Evolutionary conservation across 2,113 vertebrate genomes (phyloP).

Genomic region (Elgaria multicarinata): DNA sequence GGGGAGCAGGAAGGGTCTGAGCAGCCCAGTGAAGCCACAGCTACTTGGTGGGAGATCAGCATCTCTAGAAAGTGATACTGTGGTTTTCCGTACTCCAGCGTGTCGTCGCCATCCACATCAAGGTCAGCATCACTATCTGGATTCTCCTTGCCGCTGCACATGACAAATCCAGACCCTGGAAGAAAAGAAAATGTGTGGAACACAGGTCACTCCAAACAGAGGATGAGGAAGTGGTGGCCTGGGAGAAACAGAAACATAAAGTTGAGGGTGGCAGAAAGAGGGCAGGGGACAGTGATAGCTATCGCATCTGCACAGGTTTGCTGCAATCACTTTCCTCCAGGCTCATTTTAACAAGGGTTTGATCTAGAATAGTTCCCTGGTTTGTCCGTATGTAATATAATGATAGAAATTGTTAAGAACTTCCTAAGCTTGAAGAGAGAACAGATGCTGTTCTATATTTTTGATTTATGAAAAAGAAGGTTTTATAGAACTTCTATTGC

Average conservation of each 20-base stretch:
- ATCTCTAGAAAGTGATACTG: slow-evolving; percentile 91
- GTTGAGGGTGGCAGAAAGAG: no score
- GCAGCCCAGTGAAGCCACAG: neutral
- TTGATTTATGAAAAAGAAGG: neutral
- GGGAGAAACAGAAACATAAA: neutral
- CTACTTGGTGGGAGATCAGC: slow-evolving; percentile 3
- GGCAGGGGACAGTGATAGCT: neutral
- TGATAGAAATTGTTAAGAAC: neutral
- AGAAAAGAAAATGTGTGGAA: slow-evolving; percentile 37
- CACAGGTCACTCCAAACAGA: neutral
- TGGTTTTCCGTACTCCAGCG: slow-evolving; percentile 97
- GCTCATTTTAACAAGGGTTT: neutral
- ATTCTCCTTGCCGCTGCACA: slow-evolving; percentile 95
- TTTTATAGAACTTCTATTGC: neutral
- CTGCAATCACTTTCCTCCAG: neutral
- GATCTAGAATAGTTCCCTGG: neutral
- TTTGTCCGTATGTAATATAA: neutral
- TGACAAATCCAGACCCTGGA: slow-evolving; percentile 95
- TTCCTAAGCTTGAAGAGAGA: neutral
- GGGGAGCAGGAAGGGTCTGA: neutral
- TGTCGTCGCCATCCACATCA: slow-evolving; percentile 98
- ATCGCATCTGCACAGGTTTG: neutral
- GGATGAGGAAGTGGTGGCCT: neutral
- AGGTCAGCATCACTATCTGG: slow-evolving; percentile 97
- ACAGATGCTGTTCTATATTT: neutral